These are phyloP conservation scores for Crocidura indochinensis DNA, from an alignment of 2,797 vertebrate genomes.

Conservation along the genomic window DNA sequence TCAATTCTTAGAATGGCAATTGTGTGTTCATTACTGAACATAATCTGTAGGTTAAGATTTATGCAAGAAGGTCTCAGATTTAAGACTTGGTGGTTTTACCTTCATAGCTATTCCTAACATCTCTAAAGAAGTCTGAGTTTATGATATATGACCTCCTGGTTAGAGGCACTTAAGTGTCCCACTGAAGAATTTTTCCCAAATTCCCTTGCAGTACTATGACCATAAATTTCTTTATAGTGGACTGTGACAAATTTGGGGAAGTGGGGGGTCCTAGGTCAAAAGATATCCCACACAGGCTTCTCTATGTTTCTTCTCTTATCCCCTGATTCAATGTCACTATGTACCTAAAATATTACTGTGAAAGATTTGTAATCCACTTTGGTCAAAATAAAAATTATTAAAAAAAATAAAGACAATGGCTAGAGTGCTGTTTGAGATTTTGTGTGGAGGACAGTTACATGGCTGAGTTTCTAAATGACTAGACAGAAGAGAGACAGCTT, in stretches of 20 bases:
- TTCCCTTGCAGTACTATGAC: background rate
- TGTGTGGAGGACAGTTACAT: background rate
- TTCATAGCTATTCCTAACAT: background rate
- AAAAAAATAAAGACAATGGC: background rate
- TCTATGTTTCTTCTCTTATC: background rate
- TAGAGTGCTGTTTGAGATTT: too few species aligned
- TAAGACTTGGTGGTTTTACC: background rate
- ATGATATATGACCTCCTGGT: background rate
- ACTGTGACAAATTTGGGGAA: background rate
- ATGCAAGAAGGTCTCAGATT: background rate
- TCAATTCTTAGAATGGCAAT: background rate
- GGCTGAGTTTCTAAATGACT: background rate
- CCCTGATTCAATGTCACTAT: too few species aligned
- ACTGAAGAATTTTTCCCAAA: background rate
- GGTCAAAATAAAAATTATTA: too few species aligned
- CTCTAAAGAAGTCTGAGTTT: background rate
- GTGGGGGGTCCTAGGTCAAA: too few species aligned
- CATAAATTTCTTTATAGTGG: background rate
- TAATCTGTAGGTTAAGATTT: slow-evolving; percentile 15
- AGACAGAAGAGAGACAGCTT: background rate
- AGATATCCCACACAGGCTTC: background rate
- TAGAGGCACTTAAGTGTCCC: background rate
- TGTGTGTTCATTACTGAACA: too few species aligned
- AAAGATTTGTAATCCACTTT: too few species aligned
- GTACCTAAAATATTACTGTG: too few species aligned